phyloP scores from a whole-genome alignment of 2,888 invertebrate genomes.

The Eilema griseolum region DNA sequence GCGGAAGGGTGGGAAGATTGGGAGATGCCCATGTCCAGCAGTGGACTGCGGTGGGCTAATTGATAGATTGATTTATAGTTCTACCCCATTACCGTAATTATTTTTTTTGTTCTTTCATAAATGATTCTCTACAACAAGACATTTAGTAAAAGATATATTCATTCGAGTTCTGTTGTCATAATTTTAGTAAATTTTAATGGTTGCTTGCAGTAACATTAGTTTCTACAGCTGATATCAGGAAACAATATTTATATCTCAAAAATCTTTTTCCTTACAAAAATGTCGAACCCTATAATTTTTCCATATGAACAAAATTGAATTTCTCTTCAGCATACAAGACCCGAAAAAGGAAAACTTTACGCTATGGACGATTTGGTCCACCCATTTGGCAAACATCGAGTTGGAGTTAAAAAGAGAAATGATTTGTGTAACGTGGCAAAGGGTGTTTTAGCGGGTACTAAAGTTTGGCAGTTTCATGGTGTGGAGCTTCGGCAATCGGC shows the following conservation, averaged over 20 bases:
- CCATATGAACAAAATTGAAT: slow-evolving; percentile 68
- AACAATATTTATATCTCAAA: background rate
- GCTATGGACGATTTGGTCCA: slow-evolving; percentile 69
- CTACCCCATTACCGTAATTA: too few species aligned
- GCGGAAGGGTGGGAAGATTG: too few species aligned
- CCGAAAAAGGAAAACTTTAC: slow-evolving; percentile 63
- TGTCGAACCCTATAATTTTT: slow-evolving; percentile 51
- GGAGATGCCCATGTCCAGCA: too few species aligned
- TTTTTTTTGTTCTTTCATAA: too few species aligned
- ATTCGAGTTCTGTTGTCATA: too few species aligned
- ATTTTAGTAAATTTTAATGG: too few species aligned
- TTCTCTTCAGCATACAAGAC: slow-evolving; percentile 59
- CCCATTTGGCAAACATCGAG: slow-evolving; percentile 69
- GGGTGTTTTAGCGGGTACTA: slow-evolving; percentile 56
- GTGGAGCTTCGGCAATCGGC: slow-evolving; percentile 25
- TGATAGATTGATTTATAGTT: too few species aligned
- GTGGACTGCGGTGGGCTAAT: too few species aligned
- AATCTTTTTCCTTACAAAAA: slow-evolving; percentile 34
- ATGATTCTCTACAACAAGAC: too few species aligned
- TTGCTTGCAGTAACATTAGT: background rate
- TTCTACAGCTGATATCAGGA: background rate
- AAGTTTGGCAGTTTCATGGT: slow-evolving; percentile 57
- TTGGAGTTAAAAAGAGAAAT: slow-evolving; percentile 62
- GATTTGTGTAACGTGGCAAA: slow-evolving; percentile 59
- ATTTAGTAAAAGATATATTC: too few species aligned